These are phyloP conservation scores for Sisyra nigra DNA, from an alignment of 2,888 invertebrate genomes.

Conservation along the genomic window DNA sequence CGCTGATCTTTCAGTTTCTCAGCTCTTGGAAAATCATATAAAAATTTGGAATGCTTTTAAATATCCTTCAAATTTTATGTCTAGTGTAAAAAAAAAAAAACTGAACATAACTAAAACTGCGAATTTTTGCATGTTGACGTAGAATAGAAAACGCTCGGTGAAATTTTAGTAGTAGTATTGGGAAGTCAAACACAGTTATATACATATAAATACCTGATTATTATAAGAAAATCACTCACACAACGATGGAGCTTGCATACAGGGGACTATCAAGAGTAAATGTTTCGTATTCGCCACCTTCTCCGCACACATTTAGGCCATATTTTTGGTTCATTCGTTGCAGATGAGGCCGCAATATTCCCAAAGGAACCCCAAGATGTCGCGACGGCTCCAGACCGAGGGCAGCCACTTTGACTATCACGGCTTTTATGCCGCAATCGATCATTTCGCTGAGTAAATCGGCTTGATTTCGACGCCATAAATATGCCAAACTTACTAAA, in stretches of 20 bases:
- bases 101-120: too few species aligned
- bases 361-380: conserved; percentile 75
- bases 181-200: background rate
- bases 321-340: conserved; percentile 83
- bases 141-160: too few species aligned
- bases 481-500: conserved; percentile 76
- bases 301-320: conserved; percentile 90
- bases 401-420: conserved; percentile 95
- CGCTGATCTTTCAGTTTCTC: too few species aligned
- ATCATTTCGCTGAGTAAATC: conserved; percentile 96
- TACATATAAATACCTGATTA: conserved; percentile 9
- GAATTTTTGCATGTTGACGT: too few species aligned
- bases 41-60: too few species aligned
- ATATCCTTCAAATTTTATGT: too few species aligned
- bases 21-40: too few species aligned
- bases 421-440: conserved; percentile 75
- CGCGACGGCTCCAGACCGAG: conserved; percentile 73
- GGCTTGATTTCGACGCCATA: conserved; percentile 93
- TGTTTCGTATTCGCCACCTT: conserved; percentile 98
- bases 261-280: conserved; percentile 95
- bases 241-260: conserved; percentile 74
- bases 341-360: conserved; percentile 76
- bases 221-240: conserved; percentile 45
- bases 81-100: too few species aligned
- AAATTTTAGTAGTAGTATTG: too few species aligned